Evolutionary conservation across 1,140 invertebrate genomes (phyloP), one percentile per base, ranked within the genome.

Genomic region (Centruroides sculpturatus): DNA sequence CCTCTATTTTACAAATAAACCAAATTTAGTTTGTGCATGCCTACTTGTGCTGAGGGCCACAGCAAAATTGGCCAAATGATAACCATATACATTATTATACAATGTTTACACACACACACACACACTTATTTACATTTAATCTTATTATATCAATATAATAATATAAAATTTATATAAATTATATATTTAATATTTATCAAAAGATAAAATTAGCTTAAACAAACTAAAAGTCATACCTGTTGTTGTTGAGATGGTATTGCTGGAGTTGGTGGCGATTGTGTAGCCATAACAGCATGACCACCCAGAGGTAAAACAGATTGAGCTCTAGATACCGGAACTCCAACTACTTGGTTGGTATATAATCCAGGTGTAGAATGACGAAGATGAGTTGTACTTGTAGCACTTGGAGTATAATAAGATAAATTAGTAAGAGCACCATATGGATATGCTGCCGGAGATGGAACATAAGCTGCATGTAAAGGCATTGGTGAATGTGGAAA

Each of bases 281-380:
- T 59, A 36, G 53, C 59, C 13, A 61, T 59, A 11, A 63, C 57
- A 34, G 59, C 55, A 55, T 63, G 64, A 10, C 57, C 59, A 47
- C 55, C 56, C 50, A 66, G 57, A 11, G 65, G 55, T 46, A 66
- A 48, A 13, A 64, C 57, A 12, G 65, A 55, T 10, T 56, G n/a
- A 23, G 59, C 63, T 36, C 59, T 54, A 10, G 59, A 59, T 5
- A 64, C 60, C 23, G 60, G 55, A 12, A 60, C 52, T n/a, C 58
- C 53, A 11, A 61, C 71, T 7, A 71, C 62, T 63, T 73, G 73
- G 23, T 63, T 64, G 49, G 70, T 69, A 62, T 72, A 74, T 3
- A 64, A 46, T n/a, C 36, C 57, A 4, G 59, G 51, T 35, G 64
- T 55, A 23, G 58, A 53, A 48, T 63, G 62, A 23, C 62, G 62